phyloP scores from a whole-genome alignment of 2,113 vertebrate species.

The Sminthopsis crassicaudata region DNA sequence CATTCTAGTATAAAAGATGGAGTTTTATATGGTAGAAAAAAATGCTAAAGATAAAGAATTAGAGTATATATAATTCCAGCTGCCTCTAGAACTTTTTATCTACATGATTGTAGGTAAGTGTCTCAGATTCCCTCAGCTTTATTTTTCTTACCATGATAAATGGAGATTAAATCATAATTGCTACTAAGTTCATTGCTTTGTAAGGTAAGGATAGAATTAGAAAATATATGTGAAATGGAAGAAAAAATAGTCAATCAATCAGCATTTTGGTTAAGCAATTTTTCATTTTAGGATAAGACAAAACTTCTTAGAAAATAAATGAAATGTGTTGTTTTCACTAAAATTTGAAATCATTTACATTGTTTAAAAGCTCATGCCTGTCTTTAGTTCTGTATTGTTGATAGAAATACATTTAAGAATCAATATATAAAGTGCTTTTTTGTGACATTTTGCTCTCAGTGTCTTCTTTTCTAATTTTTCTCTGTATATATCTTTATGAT shows the following conservation, averaged over 20 bases:
- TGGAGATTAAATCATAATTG: conserved; percentile 21
- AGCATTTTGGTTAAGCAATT: neutral
- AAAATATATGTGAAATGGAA: conserved; percentile 23
- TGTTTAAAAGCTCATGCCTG: neutral
- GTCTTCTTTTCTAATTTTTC: neutral
- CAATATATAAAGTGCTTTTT: neutral
- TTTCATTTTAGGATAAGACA: neutral
- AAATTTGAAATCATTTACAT: neutral
- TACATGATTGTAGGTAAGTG: neutral
- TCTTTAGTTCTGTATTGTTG: neutral
- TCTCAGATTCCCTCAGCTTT: neutral
- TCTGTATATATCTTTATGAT: neutral
- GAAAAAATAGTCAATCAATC: neutral
- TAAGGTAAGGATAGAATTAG: neutral
- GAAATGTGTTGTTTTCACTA: conserved; percentile 8
- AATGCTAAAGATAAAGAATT: neutral
- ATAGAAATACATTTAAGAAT: neutral
- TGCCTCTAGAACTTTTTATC: neutral
- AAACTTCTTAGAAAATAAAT: conserved; percentile 18
- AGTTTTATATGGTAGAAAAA: neutral
- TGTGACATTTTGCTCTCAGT: neutral
- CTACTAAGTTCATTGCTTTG: neutral
- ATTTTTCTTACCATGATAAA: neutral
- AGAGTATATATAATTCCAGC: no score
- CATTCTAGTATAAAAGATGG: neutral